Evolutionary conservation across 2,797 vertebrate species (phyloP).

Genomic region (Otolemur crassicaudatus): DNA sequence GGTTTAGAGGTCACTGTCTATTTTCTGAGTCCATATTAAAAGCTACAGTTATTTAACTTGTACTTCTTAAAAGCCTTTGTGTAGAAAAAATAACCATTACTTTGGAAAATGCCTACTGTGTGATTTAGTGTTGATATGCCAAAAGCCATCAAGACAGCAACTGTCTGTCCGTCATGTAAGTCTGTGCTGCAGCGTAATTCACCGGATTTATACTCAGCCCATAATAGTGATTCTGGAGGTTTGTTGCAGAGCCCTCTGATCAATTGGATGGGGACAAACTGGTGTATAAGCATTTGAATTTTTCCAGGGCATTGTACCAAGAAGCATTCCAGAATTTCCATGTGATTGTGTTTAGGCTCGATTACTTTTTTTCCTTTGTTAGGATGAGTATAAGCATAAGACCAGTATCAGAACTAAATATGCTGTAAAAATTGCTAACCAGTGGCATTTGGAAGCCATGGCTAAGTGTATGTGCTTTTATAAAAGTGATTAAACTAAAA

Average conservation of each 20-base stretch:
- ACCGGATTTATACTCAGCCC: neutral
- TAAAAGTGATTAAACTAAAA: constrained; percentile 78
- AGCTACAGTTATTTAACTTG: constrained; percentile 31
- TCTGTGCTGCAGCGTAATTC: neutral
- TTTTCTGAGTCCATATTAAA: constrained; percentile 10
- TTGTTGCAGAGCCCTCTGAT: neutral
- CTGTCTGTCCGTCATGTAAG: neutral
- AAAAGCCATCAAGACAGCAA: neutral
- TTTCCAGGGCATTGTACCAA: constrained; percentile 3
- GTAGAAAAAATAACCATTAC: neutral
- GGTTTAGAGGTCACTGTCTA: neutral
- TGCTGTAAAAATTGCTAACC: constrained; percentile 76
- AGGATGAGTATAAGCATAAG: constrained; percentile 60
- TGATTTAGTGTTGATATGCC: neutral
- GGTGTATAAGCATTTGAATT: constrained; percentile 3
- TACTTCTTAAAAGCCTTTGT: neutral
- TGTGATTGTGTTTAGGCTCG: neutral
- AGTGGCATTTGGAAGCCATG: constrained; percentile 62
- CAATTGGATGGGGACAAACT: neutral
- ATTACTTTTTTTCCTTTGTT: constrained; percentile 12
- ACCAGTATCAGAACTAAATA: constrained; percentile 83
- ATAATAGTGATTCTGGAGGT: neutral
- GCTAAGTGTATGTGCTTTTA: constrained; percentile 75
- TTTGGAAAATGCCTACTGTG: neutral
- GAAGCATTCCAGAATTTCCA: neutral